A percentile compares a stretch with the other conserved stretches of the same genome.
These are phyloP conservation scores for Tenebrio molitor DNA, from an alignment of 1,140 invertebrate genomes.

Conservation along the genomic window DNA sequence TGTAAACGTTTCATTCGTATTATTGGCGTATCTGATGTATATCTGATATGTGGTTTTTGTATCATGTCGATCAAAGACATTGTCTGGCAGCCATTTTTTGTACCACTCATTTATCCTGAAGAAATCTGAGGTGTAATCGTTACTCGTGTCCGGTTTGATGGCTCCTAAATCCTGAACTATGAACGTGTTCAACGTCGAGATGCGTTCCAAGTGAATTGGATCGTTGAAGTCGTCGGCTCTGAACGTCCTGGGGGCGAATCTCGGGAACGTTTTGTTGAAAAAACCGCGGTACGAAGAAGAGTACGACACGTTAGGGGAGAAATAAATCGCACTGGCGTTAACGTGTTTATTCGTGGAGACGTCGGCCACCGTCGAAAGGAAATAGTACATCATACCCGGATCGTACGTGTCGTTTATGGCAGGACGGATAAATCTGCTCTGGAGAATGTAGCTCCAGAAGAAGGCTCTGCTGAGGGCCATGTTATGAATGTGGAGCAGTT, in stretches of 20 bases:
- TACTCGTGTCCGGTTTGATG: conserved; percentile 76
- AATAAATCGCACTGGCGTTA: conserved; percentile 95
- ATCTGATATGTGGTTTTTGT: conserved; percentile 95
- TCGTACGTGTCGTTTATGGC: conserved; percentile 94
- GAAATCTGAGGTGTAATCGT: conserved; percentile 91
- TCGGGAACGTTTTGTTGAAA: conserved; percentile 96
- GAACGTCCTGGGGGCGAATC: conserved; percentile 95
- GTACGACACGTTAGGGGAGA: conserved; percentile 94
- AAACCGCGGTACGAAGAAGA: conserved; percentile 95
- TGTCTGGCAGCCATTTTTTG: conserved; percentile 89
- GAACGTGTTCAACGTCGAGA: conserved; percentile 92
- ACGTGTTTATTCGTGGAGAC: conserved; percentile 93
- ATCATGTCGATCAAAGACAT: conserved; percentile 84
- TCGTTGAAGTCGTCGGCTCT: conserved; percentile 95
- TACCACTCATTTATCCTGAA: conserved; percentile 97
- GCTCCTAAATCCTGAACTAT: conserved; percentile 87
- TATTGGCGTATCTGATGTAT: conserved; percentile 93
- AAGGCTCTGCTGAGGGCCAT: conserved; percentile 95
- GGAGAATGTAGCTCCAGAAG: conserved; percentile 96
- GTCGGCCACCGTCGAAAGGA: conserved; percentile 94
- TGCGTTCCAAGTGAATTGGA: conserved; percentile 91
- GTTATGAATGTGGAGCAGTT: conserved; percentile 93
- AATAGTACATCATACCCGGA: conserved; percentile 99
- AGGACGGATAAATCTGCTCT: conserved; percentile 89
- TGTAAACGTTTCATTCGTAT: conserved; percentile 95